A percentile compares a stretch with the other conserved stretches of the same genome.
phyloP scores from a whole-genome alignment of 2,797 vertebrate genomes.

The Threskiornis aethiopicus region DNA sequence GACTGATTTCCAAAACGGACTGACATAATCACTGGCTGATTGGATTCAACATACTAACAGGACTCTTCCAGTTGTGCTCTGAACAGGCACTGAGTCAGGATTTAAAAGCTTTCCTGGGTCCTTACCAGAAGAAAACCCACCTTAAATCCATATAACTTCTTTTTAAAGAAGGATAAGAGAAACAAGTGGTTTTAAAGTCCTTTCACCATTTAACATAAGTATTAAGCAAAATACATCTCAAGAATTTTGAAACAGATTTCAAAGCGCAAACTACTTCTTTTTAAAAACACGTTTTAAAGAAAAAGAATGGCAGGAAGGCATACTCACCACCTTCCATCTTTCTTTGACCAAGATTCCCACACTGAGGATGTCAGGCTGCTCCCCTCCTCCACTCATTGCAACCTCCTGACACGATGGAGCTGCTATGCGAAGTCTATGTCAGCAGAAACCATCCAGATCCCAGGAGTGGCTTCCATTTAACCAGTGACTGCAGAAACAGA shows the following conservation, averaged over 20 bases:
- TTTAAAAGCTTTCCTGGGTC: neutral
- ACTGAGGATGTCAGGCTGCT: conserved; percentile 94
- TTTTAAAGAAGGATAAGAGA: neutral
- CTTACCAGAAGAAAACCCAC: neutral
- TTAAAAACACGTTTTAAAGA: neutral
- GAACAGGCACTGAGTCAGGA: neutral
- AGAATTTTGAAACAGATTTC: neutral
- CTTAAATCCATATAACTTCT: neutral
- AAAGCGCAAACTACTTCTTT: neutral
- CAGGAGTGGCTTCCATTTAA: conserved; percentile 79
- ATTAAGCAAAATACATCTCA: neutral
- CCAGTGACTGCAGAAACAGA: conserved; percentile 66
- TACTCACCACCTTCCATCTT: conserved; percentile 99
- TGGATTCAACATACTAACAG: neutral
- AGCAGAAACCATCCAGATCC: conserved; percentile 72
- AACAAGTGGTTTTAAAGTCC: neutral
- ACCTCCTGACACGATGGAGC: conserved; percentile 66
- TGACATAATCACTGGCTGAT: neutral
- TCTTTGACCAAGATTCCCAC: conserved; percentile 95
- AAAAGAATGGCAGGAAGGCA: neutral
- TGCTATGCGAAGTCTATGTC: conserved; percentile 68
- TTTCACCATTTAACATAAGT: neutral
- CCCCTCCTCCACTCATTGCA: conserved; percentile 92
- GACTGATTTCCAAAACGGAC: neutral
- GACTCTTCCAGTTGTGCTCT: neutral